These are phyloP conservation scores for Trachythela sp. DNA, from an alignment of 64 coral and sea anemone species.

Conservation along the genomic window DNA sequence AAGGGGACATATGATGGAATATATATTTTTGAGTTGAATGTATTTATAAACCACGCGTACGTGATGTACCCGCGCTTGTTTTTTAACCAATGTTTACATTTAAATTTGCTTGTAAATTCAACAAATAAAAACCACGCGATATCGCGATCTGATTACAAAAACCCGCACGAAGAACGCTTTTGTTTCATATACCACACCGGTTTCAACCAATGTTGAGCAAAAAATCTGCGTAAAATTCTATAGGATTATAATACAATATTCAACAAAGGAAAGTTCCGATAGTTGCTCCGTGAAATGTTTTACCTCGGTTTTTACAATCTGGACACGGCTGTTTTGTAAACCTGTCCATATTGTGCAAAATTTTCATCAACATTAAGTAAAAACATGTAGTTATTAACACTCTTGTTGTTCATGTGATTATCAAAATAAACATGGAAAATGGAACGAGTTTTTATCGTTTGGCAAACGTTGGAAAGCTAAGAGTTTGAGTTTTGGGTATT, in stretches of 20 bases:
- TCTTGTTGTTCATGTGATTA: neutral
- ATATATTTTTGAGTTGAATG: neutral
- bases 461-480: too few species aligned
- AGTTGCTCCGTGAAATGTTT: neutral
- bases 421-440: neutral
- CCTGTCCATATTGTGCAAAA: neutral
- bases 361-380: neutral
- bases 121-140: neutral
- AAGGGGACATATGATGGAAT: neutral
- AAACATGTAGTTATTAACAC: neutral
- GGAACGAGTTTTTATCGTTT: neutral
- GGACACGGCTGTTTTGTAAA: neutral
- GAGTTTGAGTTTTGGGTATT: too few species aligned
- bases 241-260: too few species aligned
- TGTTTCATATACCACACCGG: neutral
- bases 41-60: neutral
- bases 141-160: neutral
- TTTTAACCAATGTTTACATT: conserved; percentile 10
- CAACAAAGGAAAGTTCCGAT: too few species aligned
- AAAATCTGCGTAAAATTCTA: neutral
- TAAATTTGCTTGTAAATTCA: conserved; percentile 1
- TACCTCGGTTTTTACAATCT: neutral
- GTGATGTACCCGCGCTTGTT: neutral
- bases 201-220: neutral
- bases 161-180: neutral